Conservation (phyloP, 2,888 invertebrate genomes). For the Xestia c-nigrum region DNA sequence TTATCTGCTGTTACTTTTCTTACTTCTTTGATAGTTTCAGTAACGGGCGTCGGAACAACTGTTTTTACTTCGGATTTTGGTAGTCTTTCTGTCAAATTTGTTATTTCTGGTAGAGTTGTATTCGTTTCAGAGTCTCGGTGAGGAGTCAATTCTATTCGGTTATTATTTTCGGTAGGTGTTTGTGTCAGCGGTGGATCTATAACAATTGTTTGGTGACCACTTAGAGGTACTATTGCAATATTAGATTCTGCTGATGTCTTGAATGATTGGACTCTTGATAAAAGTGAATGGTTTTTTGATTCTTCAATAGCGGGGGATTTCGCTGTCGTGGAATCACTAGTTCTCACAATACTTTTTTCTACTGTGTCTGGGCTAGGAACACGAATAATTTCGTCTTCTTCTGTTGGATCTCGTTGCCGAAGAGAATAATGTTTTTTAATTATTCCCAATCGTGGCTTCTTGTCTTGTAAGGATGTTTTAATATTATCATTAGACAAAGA, state of each 20-base stretch:
- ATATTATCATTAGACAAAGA: conserved; percentile 86
- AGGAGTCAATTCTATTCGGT: conserved; percentile 42
- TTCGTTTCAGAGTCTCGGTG: conserved; percentile 57
- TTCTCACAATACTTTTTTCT: conserved; percentile 73
- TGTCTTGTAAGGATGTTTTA: conserved; percentile 73
- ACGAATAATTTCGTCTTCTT: conserved; percentile 80
- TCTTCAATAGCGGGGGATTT: conserved; percentile 69
- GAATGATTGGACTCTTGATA: conserved; percentile 87
- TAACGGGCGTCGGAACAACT: conserved; percentile 47
- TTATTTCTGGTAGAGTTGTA: conserved; percentile 54
- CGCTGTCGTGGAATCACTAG: conserved; percentile 58
- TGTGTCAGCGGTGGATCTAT: conserved; percentile 85
- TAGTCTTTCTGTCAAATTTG: conserved; percentile 33
- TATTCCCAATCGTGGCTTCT: conserved; percentile 75
- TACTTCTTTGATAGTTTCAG: conserved; percentile 67
- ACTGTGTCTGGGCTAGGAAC: conserved; percentile 84
- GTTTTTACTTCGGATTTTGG: conserved; percentile 53
- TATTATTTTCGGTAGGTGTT: conserved; percentile 66
- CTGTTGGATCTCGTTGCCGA: conserved; percentile 86
- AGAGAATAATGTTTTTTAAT: conserved; percentile 89
- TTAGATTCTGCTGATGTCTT: conserved; percentile 88
- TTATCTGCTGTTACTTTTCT: conserved; percentile 67
- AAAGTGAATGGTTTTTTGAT: conserved; percentile 78
- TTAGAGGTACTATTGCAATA: conserved; percentile 86
- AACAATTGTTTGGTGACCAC: conserved; percentile 90